phyloP scores from a whole-genome alignment of 2,797 vertebrate species.

The Spinibarbus caldwelli region DNA sequence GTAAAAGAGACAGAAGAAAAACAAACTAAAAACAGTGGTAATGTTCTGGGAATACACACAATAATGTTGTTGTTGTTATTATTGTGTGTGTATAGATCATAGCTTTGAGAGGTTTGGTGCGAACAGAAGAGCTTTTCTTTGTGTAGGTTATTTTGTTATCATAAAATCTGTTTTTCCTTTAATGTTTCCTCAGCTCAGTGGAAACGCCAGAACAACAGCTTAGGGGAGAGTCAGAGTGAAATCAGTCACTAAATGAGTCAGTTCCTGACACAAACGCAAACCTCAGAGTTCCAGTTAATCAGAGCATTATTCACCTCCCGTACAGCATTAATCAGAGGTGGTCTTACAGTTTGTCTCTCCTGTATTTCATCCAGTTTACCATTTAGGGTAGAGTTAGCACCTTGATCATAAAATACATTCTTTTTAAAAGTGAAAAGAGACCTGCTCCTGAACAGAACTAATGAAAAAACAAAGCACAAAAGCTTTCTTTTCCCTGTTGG shows the following conservation, averaged over 20 bases:
- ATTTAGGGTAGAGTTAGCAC: not conserved
- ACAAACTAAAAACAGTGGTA: not conserved
- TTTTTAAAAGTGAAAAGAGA: not conserved
- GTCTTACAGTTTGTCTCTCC: not conserved
- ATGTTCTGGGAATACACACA: not conserved
- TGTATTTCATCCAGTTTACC: not conserved
- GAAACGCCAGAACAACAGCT: conserved; percentile 77
- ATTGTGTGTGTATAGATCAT: conserved; percentile 4
- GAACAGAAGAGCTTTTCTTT: not conserved
- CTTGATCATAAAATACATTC: not conserved
- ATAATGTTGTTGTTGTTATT: not conserved
- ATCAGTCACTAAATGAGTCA: conserved; percentile 87
- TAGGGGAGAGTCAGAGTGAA: conserved; percentile 75
- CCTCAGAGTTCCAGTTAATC: conserved; percentile 79
- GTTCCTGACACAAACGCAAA: conserved; percentile 84
- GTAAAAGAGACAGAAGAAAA: not conserved
- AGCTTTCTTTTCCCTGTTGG: conserved; percentile 1
- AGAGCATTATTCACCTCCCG: conserved; percentile 84
- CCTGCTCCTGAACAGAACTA: not conserved
- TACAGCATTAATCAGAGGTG: conserved; percentile 49
- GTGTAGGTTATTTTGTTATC: conserved; percentile 8
- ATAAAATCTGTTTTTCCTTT: conserved; percentile 42
- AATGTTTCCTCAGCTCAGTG: conserved; percentile 63
- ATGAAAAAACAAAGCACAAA: not conserved
- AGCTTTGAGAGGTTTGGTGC: too few relatives aligned